A percentile compares a stretch with the other conserved stretches of the same genome.
phyloP scores from a whole-genome alignment of 2,888 invertebrate genomes.

The Cephalotes varians region DNA sequence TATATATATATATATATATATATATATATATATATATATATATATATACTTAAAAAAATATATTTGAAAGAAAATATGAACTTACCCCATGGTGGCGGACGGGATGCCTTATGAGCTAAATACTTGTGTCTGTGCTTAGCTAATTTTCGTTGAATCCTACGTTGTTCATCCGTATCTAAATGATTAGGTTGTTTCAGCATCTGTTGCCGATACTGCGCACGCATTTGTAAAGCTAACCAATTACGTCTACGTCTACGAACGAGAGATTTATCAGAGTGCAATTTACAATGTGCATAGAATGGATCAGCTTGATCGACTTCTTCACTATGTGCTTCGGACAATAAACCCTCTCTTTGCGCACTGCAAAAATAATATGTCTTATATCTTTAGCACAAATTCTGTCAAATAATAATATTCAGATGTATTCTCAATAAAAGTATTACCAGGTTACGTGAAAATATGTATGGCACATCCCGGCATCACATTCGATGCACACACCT shows the following conservation, averaged over 20 bases:
- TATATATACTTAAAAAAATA: conserved; percentile 1
- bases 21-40: no score
- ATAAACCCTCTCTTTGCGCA: conserved; percentile 96
- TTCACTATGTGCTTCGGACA: conserved; percentile 96
- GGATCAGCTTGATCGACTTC: conserved; percentile 98
- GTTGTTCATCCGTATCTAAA: conserved; percentile 89
- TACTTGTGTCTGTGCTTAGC: conserved; percentile 95
- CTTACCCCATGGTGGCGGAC: conserved; percentile 94
- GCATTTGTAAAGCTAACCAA: conserved; percentile 94
- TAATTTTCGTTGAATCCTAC: conserved; percentile 93
- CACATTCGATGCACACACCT: conserved; percentile 98
- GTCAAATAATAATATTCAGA: not conserved
- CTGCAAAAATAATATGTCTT: conserved; percentile 85
- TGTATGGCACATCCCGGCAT: conserved; percentile 99
- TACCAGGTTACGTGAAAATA: conserved; percentile 99
- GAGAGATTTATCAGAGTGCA: conserved; percentile 96
- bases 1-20: no score
- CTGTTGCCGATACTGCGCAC: conserved; percentile 90
- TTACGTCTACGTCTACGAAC: conserved; percentile 93
- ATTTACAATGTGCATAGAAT: conserved; percentile 98
- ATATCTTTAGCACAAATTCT: not conserved
- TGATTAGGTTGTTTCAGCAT: conserved; percentile 88
- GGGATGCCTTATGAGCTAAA: conserved; percentile 90
- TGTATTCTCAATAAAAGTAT: conserved; percentile 53
- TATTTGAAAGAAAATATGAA: not conserved